Base-by-base conservation (phyloP, 2,113 vertebrate genomes). In the Cacatua alba region DNA sequence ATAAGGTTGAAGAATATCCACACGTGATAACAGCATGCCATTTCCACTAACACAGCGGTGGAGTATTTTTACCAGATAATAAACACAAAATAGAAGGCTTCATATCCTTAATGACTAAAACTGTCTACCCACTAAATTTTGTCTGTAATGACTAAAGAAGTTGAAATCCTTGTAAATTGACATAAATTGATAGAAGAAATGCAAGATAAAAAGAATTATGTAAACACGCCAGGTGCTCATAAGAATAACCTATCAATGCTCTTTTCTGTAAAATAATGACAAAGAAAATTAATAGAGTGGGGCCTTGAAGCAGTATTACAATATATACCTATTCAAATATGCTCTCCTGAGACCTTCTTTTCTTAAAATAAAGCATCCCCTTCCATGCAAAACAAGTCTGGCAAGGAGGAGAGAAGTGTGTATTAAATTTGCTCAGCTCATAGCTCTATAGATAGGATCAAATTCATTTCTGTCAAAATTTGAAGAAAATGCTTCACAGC, bases 171-270 rank as follows among this genome's bases (percentile, higher is more conserved):
- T 77, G 53, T 90, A 85, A 90, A 64, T 14, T 82, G n/a, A 76
- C 13, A 62, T 49, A 92, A 94, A 86, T 55, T 77, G 67, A n/a
- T 13, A 83, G 24, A 48, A 10, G 64, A 87, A 90, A 82, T 57
- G 15, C 49, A 83, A 82, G 41, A 74, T 31, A 41, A 69, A 62
- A 21, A 63, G 77, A 81, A 85, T 46, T 51, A 44, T 64, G 57
- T 80, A 52, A 90, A 62, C 33, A 37, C 0, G 0, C 8, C 46
- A 57, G 11, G 17, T 76, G 43, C n/a, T 91, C 8, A 3, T 31
- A 88, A 75, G 13, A 69, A 9, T 85, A 76, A 82, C 37, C n/a
- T 86, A n/a, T 57, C 37, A 62, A 6, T 68, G 41, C 15, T 52
- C 13, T 88, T 87, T 83, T 83, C 8, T 17, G 43, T 82, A 69